These are phyloP conservation scores for Smutsia gigantea DNA, from an alignment of 2,797 vertebrate genomes.

Conservation along the genomic window DNA sequence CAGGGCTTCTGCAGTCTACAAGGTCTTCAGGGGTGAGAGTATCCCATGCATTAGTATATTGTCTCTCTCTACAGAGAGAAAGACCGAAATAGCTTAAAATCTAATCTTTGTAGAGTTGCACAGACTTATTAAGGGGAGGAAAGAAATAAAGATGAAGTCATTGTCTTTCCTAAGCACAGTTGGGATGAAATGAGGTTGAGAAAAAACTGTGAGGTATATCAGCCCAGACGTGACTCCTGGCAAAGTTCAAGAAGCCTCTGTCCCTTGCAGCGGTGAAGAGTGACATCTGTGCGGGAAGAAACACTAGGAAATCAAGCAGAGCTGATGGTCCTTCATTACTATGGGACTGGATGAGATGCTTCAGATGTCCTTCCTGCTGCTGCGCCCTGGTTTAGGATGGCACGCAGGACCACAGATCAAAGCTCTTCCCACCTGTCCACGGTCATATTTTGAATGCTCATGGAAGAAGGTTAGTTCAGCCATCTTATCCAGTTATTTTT, in stretches of 20 bases:
- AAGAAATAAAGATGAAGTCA: conserved; percentile 50
- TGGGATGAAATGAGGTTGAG: conserved; percentile 39
- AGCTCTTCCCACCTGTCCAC: not conserved
- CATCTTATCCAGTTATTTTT: not conserved
- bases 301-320: conserved; percentile 54
- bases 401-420: conserved; percentile 1
- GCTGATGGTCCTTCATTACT: conserved; percentile 32
- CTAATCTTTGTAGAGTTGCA: not conserved
- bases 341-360: not conserved
- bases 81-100: not conserved
- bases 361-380: not conserved
- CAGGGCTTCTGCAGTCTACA: not conserved
- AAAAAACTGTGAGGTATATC: not conserved
- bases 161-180: conserved; percentile 14
- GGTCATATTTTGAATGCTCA: conserved; percentile 20
- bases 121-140: not conserved
- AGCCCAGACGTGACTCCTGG: conserved; percentile 44
- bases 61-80: not conserved
- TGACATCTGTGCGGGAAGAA: conserved; percentile 4
- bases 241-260: not conserved
- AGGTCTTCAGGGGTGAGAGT: not conserved
- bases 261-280: conserved; percentile 52
- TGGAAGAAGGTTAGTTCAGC: not conserved
- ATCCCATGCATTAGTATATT: not conserved
- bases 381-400: conserved; percentile 40